Evolutionary conservation across 2,113 vertebrate species (phyloP), one percentile per base, ranked within the genome.

Genomic region (Eudyptes chrysolophus): DNA sequence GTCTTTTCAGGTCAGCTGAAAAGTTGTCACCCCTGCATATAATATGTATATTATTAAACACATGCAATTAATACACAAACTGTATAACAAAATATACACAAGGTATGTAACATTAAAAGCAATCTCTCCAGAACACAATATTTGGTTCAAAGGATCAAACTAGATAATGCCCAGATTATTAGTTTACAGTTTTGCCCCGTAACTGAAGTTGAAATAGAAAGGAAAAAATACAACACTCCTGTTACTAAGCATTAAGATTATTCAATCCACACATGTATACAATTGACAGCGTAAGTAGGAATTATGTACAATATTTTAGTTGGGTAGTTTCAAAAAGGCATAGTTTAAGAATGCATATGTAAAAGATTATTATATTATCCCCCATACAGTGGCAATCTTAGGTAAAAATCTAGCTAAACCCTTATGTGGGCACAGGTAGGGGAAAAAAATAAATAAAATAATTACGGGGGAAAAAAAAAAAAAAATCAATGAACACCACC

Each of bases 401-500:
- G 13, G 20, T 42, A 68, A 81, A 89, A 77, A 55, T 42, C 25
- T 72, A 38, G 32, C 27, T 64, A 66, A 51, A 36, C 3, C 20
- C 32, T 20, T 88, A 4, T 0, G 0, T 25, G 8, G 21, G 12
- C 13, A 77, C 2, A 68, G 8, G 15, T 34, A 66, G 4, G 4
- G 32, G 11, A 11, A 42, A 42, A 42, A 42, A 42, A 42, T 15
- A 42, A 42, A 42, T 42, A 42, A 42, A 42, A 42, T 42, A 42
- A 42, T 42, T 42, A 14, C 5, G 38, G 38, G 6, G 38, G 38
- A 6, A 42, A 42, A 22, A 25, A 40, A 29, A 38, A 29, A 2
- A 18, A 42, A 36, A 55, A 32, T 29, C 29, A 66, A 44, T 62
- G 8, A 49, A 10, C 34, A 84, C 16, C 36, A 78, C 30, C 10